Conservation (phyloP, 2,797 vertebrate genomes). For the Prunella strophiata region DNA sequence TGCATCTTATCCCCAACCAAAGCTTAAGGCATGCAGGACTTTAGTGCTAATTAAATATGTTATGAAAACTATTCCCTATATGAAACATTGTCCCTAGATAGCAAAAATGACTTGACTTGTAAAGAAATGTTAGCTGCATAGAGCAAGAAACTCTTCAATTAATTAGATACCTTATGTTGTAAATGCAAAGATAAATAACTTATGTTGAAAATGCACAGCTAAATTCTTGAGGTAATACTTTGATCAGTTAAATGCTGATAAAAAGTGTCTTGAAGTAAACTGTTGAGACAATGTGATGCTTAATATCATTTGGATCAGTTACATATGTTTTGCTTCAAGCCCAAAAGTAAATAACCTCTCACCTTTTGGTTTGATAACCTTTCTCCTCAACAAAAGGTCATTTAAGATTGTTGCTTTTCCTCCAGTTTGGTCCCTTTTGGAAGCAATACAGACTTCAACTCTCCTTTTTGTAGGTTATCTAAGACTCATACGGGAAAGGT, state of each 20-base stretch:
- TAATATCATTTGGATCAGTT: background rate
- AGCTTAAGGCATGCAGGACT: background rate
- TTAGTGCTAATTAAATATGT: background rate
- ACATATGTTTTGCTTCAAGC: background rate
- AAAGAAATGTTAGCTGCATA: background rate
- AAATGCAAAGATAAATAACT: background rate
- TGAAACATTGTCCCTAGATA: background rate
- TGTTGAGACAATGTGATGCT: background rate
- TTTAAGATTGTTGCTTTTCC: conserved; percentile 17
- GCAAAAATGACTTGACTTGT: background rate
- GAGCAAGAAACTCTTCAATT: background rate
- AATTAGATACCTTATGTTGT: background rate
- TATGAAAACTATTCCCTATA: background rate
- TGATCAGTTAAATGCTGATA: background rate
- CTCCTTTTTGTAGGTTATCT: conserved; percentile 39
- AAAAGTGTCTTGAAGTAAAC: conserved; percentile 6
- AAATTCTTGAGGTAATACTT: background rate
- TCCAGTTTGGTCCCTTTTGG: conserved; percentile 8
- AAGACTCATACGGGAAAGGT: background rate
- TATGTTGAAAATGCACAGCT: background rate
- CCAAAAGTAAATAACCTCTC: conserved; percentile 17
- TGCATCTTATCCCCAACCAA: background rate
- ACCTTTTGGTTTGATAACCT: conserved; percentile 49
- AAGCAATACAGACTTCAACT: conserved; percentile 4
- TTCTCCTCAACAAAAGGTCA: conserved; percentile 28